phyloP scores from a whole-genome alignment of 2,797 vertebrate species.

The Leuciscus waleckii region DNA sequence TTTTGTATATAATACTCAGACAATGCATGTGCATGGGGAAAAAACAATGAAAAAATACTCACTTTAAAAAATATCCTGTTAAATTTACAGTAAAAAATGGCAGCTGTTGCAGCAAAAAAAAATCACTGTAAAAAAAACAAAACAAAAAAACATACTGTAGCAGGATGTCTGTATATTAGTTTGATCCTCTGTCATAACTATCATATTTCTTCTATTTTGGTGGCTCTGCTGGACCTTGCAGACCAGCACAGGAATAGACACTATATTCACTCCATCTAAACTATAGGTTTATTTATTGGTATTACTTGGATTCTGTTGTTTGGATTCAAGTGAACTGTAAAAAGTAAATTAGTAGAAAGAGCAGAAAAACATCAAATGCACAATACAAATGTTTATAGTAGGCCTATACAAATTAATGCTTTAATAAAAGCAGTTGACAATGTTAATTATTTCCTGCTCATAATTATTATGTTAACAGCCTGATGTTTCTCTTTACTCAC shows the following conservation, averaged over 20 bases:
- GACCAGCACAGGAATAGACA: no score
- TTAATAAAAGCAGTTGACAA: neutral
- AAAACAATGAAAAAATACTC: no score
- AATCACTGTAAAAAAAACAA: no score
- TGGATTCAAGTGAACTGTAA: neutral
- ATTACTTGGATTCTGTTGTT: neutral
- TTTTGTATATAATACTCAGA: neutral
- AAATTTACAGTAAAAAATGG: no score
- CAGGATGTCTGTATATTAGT: neutral
- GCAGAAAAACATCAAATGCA: neutral
- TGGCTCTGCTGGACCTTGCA: no score
- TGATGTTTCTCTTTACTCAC: no score
- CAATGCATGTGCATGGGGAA: no score
- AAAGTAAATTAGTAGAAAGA: neutral
- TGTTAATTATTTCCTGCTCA: neutral
- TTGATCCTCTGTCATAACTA: no score
- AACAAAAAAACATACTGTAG: neutral
- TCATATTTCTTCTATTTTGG: no score
- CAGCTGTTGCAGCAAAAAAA: no score
- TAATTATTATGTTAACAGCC: no score
- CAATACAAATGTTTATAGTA: neutral
- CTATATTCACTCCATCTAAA: slow-evolving; percentile 71
- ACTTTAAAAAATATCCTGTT: no score
- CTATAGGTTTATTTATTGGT: slow-evolving; percentile 73
- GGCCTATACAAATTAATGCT: neutral